A percentile compares a stretch with the other conserved stretches of the same genome.
Evolutionary conservation across 2,113 vertebrate genomes (phyloP).

Genomic region (Hippocampus zosterae): DNA sequence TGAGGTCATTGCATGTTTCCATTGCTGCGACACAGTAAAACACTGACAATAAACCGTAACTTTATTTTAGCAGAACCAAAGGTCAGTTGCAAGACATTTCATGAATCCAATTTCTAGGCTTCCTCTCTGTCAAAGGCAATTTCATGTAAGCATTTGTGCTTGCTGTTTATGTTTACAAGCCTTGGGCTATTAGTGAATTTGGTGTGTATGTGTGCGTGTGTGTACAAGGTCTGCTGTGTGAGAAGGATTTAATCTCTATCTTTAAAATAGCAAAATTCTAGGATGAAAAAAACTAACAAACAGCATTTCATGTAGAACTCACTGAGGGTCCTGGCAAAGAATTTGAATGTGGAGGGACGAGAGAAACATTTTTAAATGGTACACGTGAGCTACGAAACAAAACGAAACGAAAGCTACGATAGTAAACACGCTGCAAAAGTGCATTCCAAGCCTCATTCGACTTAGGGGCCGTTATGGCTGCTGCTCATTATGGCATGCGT

Average conservation of each 20-base stretch:
- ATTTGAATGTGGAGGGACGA: too few relatives aligned
- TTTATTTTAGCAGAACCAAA: conserved; percentile 6
- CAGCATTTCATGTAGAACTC: too few relatives aligned
- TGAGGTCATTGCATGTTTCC: neutral
- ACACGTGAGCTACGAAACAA: too few relatives aligned
- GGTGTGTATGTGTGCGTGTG: conserved; percentile 1
- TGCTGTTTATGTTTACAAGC: conserved; percentile 36
- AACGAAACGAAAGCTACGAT: too few relatives aligned
- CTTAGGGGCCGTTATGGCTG: too few relatives aligned
- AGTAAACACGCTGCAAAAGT: too few relatives aligned
- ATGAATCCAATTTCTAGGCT: conserved; percentile 8
- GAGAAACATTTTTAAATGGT: too few relatives aligned
- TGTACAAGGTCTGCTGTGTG: conserved; percentile 26
- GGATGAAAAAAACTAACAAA: conserved; percentile 7
- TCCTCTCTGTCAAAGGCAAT: conserved; percentile 17
- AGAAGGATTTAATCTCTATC: conserved; percentile 32
- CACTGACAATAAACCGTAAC: neutral
- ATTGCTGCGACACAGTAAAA: neutral
- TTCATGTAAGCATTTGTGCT: conserved; percentile 31
- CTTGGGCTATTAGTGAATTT: conserved; percentile 26
- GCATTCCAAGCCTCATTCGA: too few relatives aligned
- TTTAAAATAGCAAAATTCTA: conserved; percentile 30
- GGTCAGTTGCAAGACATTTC: neutral
- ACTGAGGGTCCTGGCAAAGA: too few relatives aligned
- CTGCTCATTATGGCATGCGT: too few relatives aligned